A percentile compares a stretch with the other conserved stretches of the same genome.
phyloP scores from a whole-genome alignment of 1,140 invertebrate species.

The Ceratina japonica region DNA sequence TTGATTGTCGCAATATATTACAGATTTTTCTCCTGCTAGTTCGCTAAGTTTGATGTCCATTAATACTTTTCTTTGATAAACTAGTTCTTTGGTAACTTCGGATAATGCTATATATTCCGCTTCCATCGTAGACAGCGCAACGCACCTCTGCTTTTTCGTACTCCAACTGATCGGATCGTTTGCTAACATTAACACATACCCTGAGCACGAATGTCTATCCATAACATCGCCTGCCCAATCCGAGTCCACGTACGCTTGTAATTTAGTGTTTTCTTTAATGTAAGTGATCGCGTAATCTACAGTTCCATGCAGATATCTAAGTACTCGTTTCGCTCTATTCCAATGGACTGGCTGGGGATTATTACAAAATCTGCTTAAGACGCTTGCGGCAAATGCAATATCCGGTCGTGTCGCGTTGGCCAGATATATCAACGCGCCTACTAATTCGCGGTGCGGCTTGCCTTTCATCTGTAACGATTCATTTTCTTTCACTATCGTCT shows the following conservation, averaged over 20 bases:
- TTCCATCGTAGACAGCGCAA: slow-evolving; percentile 15
- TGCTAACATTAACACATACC: slow-evolving; percentile 39
- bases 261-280: neutral
- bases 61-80: slow-evolving; percentile 16
- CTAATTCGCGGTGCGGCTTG: slow-evolving; percentile 25
- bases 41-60: no score
- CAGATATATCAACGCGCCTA: neutral
- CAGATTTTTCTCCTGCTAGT: no score
- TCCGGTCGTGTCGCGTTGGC: neutral
- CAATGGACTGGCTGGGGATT: neutral
- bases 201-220: neutral
- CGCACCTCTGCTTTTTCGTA: neutral
- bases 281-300: slow-evolving; percentile 4
- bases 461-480: slow-evolving; percentile 7
- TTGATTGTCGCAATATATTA: no score
- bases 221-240: neutral
- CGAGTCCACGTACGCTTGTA: neutral
- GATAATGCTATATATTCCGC: slow-evolving; percentile 15
- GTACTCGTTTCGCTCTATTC: neutral
- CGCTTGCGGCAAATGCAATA: neutral
- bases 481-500: neutral
- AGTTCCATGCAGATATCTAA: neutral
- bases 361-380: neutral
- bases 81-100: slow-evolving; percentile 38
- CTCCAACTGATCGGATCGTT: neutral